These are phyloP conservation scores for Cepphus grylle DNA, from an alignment of 2,113 vertebrate genomes.

Conservation along the genomic window DNA sequence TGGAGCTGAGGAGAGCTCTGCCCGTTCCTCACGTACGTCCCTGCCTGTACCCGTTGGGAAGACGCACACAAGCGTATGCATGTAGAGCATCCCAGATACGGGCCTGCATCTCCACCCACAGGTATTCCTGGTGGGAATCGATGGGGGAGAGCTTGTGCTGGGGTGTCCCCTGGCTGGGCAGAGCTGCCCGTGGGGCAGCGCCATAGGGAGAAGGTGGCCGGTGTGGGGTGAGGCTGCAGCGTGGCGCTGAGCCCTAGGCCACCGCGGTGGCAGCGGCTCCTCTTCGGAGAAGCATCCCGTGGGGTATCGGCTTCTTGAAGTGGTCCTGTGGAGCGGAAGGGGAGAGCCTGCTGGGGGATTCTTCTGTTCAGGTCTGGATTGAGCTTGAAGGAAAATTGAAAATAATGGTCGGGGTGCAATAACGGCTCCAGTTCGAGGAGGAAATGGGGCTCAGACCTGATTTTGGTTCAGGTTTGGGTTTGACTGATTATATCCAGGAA, in stretches of 20 bases:
- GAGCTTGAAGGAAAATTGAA: background rate
- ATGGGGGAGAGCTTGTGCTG: background rate
- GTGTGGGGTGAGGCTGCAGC: background rate
- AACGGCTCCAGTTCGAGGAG: background rate
- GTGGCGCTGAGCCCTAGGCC: background rate
- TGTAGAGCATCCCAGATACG: background rate
- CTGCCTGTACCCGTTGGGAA: accelerated
- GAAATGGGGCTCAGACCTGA: background rate
- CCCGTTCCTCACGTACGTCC: accelerated
- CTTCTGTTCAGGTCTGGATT: background rate
- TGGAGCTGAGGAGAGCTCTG: background rate
- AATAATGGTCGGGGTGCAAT: background rate
- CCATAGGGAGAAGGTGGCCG: background rate
- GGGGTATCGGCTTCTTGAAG: background rate
- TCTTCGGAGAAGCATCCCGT: accelerated
- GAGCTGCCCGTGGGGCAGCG: background rate
- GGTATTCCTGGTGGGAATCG: background rate
- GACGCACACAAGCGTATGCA: background rate
- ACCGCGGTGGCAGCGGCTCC: background rate
- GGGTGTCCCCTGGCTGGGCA: background rate
- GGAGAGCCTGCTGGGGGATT: background rate
- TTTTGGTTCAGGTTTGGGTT: slow-evolving; percentile 9
- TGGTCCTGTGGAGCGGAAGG: background rate
- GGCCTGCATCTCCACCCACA: accelerated
- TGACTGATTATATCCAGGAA: slow-evolving; percentile 17